Evolutionary conservation across 2,113 vertebrate genomes (phyloP), one percentile per base, ranked within the genome.

Genomic region (Cyphomyrus discorhynchus): DNA sequence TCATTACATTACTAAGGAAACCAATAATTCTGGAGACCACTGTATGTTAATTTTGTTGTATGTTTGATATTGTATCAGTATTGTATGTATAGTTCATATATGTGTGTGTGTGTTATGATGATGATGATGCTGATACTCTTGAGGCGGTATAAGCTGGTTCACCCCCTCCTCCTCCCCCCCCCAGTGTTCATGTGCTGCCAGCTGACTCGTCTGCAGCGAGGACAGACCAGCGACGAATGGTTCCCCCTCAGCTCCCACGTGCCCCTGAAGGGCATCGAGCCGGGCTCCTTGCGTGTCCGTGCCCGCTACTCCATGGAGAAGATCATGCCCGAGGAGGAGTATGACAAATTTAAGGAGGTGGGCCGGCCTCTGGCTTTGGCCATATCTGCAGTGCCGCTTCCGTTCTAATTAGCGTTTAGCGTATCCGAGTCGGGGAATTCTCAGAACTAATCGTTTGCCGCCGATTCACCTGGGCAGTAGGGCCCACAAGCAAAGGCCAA

Each of bases 121-220:
- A 3, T 27, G 9, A 62, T 62, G 24, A 9, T 62, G 8, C 19
- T 80, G 74, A 80, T 80, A 13, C 35, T 19, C 70, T 39, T 77
- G 11, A 1, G 11, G 35, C 10, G 1, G 11, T 39, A 1, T 77
- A 39, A 31, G 31, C 31, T 80, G 24, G 39, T 6, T n/a, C 35
- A 3, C 27, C 15, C 3, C 19, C 17, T 0, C 19, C 42, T 5
- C 56, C 6, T 0, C 45, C 27, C 0, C 17, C 0, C 53, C 46
- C n/a, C 93, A 99, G 98, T 99, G 96, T 99, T 99, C 93, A 99
- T 99, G 98, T 97, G 98, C 27, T 99, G 98, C 95, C 97, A 98
- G 21, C 93, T 99, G 93, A 98, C 94, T 94, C 96, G 97, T 74
- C 95, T 99, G 91, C 97, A 98, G 42, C 99, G 96, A 93, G 98